Evolutionary conservation across 2,113 vertebrate genomes (phyloP).

Genomic region (Lagopus muta): DNA sequence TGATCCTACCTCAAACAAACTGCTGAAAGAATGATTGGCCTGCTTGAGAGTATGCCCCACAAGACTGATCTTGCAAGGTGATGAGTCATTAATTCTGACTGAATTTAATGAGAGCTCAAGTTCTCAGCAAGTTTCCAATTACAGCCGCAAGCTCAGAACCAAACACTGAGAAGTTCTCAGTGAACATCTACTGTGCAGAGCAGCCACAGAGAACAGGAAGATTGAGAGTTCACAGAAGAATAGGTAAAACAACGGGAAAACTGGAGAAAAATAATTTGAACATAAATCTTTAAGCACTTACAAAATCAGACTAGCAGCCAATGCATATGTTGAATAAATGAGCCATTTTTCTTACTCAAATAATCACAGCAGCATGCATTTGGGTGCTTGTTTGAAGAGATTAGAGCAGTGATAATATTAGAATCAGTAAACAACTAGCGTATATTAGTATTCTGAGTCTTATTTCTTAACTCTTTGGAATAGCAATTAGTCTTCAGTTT

Average conservation of each 20-base stretch:
- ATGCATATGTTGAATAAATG: constrained; percentile 48
- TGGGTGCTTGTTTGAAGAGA: constrained; percentile 19
- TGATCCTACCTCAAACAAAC: neutral
- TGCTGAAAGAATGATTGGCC: neutral
- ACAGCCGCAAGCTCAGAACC: neutral
- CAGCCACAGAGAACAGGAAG: neutral
- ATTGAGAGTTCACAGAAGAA: constrained; percentile 20
- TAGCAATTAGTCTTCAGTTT: constrained; percentile 62
- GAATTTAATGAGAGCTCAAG: neutral
- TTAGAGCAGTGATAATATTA: constrained; percentile 22
- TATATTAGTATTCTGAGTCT: constrained; percentile 2
- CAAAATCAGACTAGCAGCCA: constrained; percentile 1
- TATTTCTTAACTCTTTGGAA: constrained; percentile 58
- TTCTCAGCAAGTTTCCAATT: neutral
- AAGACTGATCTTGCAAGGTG: neutral
- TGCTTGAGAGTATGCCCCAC: neutral
- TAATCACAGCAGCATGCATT: constrained; percentile 57
- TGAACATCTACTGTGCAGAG: neutral
- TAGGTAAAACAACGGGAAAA: constrained; percentile 20
- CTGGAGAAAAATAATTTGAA: constrained; percentile 45
- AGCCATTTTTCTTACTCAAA: constrained; percentile 73
- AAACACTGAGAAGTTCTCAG: neutral
- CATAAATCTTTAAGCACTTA: constrained; percentile 74
- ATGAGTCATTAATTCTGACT: neutral
- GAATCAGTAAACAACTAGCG: constrained; percentile 35